Base-by-base conservation (phyloP, 2,888 invertebrate species). In the Euproctis similis region DNA sequence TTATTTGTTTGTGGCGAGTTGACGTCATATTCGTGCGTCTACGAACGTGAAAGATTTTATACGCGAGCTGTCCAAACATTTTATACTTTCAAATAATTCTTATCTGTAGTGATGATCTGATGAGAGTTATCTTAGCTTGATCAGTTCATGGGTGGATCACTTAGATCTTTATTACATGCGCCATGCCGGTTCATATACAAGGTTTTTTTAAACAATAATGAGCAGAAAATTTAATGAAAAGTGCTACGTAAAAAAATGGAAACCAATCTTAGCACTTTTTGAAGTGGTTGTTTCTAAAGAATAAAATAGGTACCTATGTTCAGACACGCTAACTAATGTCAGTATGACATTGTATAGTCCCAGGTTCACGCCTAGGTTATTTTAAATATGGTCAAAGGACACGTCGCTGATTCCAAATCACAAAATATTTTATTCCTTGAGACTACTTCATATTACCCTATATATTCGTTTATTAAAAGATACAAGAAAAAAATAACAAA, bases 141-240 rank as follows among this genome's bases (percentile, higher is more conserved):
- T 81, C 80, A 56, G 68, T 62, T 67, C 71, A 68, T 70, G 71
- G 75, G 71, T 71, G 69, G 62, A 54, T 51, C 65, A 65, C 74
- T 77, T 80, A 82, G 81, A 81, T 84, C 82, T 82, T 76, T 81
- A 84, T 81, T 81, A 78, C 72, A 77, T 76, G 74, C 67, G 67
- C 59, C 49, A 54, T 43, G 39, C 39, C 23, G 40, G 48, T 36
- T 38, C 34, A 46, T 46, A 38, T 47, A 50, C 50, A 41, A 45
- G 32, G 40, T 37, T 42, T 47, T 45, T 47, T 45, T 45, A 35
- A 36, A 44, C 38, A 46, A 46, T 45, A 46, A 42, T 46, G 38
- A 45, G 37, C 35, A 32, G n/a, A n/a, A n/a, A n/a, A n/a, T n/a
- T n/a, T n/a, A n/a, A n/a, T n/a, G n/a, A n/a, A n/a, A n/a, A n/a